Evolutionary conservation across 1,140 invertebrate genomes (phyloP), one percentile per base, ranked within the genome.

Genomic region (Hylaeus volcanicus): DNA sequence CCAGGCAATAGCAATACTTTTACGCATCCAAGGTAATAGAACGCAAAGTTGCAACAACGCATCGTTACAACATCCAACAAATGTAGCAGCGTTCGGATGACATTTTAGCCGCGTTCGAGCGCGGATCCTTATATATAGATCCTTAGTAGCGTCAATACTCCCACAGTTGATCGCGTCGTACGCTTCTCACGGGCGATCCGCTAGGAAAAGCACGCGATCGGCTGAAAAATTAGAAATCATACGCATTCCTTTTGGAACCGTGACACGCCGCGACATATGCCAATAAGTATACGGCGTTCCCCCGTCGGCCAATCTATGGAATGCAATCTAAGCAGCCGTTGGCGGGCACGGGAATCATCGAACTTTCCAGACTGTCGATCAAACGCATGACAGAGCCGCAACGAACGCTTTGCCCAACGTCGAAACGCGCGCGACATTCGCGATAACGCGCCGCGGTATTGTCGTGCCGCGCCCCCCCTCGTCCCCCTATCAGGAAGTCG

Each of bases 341-440:
- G 53, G n/a, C 1, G 5, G 43, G n/a, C 37, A 43, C 48, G 60
- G 26, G 63, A 69, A 80, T 81, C 73, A 66, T 65, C 51, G 79
- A 81, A 77, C 73, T 77, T 84, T 81, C 82, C 56, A 81, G 61
- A 65, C 61, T 43, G 78, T 68, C 43, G 63, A 81, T 84, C 61
- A 61, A 26, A 51, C 48, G 26, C 51, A n/a, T 70, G 74, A 64
- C 65, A 77, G 48, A 39, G 37, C 69, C 26, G 37, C 41, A 15
- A 60, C 63, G 43, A 9, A 48, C 26, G 12, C 48, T 39, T 45
- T 3, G 2, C 2, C 15, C 6, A 1, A 6, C 14, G 14, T 26
- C 5, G 45, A 51, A 15, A 51, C 39, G 8, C 43, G 64, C n/a
- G n/a, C 8, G n/a, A 56, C 48, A 56, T 15, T 15, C 45, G 64